Conservation (phyloP, 53 echinoderm and acorn worm species). For the Mesocentrotus franciscanus region DNA sequence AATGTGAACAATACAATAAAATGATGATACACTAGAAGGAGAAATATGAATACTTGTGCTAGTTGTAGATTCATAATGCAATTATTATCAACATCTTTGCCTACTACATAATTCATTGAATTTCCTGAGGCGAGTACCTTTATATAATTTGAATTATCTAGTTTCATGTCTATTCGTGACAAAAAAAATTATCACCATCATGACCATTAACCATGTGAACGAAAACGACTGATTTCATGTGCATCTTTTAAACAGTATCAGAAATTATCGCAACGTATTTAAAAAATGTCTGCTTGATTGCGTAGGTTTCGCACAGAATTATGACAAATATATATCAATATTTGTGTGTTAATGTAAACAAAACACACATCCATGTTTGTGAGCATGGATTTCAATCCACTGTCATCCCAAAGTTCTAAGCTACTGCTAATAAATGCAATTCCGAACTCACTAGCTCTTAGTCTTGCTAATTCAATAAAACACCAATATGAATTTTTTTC, state of each 20-base stretch:
- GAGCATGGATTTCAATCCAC: not conserved
- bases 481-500: too few relatives aligned
- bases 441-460: not conserved
- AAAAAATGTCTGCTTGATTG: not conserved
- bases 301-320: constrained; percentile 28
- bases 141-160: not conserved
- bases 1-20: too few relatives aligned
- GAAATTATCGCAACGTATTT: not conserved
- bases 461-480: too few relatives aligned
- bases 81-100: not conserved
- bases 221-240: not conserved
- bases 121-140: not conserved
- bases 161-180: not conserved
- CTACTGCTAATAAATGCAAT: not conserved
- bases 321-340: not conserved
- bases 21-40: too few relatives aligned
- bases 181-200: not conserved
- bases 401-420: not conserved
- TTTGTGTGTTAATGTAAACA: not conserved
- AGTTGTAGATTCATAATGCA: not conserved
- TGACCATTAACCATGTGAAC: not conserved
- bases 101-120: not conserved
- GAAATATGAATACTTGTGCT: not conserved
- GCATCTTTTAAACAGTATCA: not conserved
- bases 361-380: not conserved